Evolutionary conservation across 2,888 invertebrate species (phyloP).

Genomic region (Caenorhabditis sulstoni): DNA sequence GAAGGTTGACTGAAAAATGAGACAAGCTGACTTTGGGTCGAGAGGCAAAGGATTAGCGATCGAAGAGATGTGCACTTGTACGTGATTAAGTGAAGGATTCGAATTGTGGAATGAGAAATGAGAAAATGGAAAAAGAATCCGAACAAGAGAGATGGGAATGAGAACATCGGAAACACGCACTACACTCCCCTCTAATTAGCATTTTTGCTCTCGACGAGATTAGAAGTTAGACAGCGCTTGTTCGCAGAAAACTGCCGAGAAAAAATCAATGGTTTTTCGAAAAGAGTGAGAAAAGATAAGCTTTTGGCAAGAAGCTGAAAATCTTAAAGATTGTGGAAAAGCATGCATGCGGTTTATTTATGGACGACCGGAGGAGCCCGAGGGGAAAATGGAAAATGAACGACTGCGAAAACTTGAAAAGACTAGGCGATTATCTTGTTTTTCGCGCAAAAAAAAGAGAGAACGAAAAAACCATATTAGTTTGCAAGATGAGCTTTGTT

Average conservation of each 20-base stretch:
- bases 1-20: background rate
- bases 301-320: no score
- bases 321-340: no score
- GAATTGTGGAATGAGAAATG: background rate
- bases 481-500: background rate
- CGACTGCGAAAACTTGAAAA: background rate
- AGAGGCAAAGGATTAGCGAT: background rate
- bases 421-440: background rate
- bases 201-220: slow-evolving; percentile 5
- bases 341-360: no score
- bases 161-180: background rate
- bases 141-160: background rate
- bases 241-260: no score
- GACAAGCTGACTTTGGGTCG: background rate
- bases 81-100: no score
- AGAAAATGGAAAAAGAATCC: background rate
- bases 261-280: no score
- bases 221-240: background rate
- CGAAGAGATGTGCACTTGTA: background rate
- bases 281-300: no score
- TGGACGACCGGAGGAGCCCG: background rate
- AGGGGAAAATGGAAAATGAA: background rate
- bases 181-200: slow-evolving; percentile 1
- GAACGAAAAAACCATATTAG: background rate
- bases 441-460: background rate